Base-by-base conservation (phyloP, 2,113 vertebrate genomes). In the Mustela nigripes region DNA sequence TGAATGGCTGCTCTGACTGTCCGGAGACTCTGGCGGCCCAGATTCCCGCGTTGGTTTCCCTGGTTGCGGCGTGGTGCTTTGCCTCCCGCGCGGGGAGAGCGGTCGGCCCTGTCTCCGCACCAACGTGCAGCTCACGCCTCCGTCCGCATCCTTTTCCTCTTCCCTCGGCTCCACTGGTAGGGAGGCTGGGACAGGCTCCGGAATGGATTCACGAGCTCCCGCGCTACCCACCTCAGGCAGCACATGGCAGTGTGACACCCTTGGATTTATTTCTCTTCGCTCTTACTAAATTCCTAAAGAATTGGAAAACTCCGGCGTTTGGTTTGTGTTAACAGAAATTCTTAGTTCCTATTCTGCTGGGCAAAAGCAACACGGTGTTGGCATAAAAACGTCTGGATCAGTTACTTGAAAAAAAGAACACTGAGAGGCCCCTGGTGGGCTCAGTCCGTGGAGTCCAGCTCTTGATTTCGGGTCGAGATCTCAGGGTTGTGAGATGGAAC, bases 41-140 rank as follows among this genome's bases (percentile, higher is more conserved):
- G 58, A 48, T 91, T 93, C 95, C 76, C 97, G 95, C 98, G 85
- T 96, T 97, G 95, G 98, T 98, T 98, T 89, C 92, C 97, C 80
- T 96, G 39, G 71, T 98, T 98, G 96, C 97, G 96, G 92, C 80
- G 95, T 91, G 87, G 96, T 12, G 0, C 97, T 96, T 83, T 94
- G 22, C 93, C 92, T 78, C 74, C 86, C 67, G 84, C 39, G 89
- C 83, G 36, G 81, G 56, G 65, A 98, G 95, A 97, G 80, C 50
- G 97, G 79, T 89, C 7, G 4, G 95, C 97, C 90, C 69, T 98
- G 83, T 95, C 89, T 94, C 65, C 81, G 18, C 36, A 78, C 94
- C 16, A 33, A 7, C 76, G 58, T 97, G 74, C 79, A 91, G n/a
- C 80, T 80, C 80, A 90, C 96, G 36, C 92, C 96, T 69, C 97